Base-by-base conservation (phyloP, 1,140 invertebrate genomes). In the Lanistes nyassanus region DNA sequence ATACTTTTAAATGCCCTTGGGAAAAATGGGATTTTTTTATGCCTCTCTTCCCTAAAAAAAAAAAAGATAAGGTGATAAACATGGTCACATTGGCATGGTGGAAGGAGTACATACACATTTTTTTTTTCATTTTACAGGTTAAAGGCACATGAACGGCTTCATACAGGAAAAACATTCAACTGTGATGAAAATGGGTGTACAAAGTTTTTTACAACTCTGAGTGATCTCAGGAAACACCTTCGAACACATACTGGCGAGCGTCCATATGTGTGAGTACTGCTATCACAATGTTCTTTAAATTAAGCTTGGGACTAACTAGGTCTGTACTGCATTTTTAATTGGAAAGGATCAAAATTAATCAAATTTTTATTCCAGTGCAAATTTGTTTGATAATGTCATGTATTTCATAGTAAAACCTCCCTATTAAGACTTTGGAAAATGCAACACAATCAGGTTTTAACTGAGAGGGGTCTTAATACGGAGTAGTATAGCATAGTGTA, bases 161-260 rank as follows among this genome's bases (percentile, higher is more conserved):
- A 98, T 89, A 97, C 94, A 86, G 96, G 97, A 19, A 93, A 97
- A 85, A 97, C 96, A n/a, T 98, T 98, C 88, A 97, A 98, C 89
- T 98, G 97, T 90, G 92, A 93, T 84, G 91, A 93, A 76, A 91
- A 92, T 82, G 94, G 94, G 75, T 98, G 96, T 84, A 91, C 93
- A 64, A 98, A 98, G 89, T 95, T 93, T 89, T 98, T 98, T 88
- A 98, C 96, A 13, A 98, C 97, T 42, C 89, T 96, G 64, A 97
- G 95, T 89, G 96, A 98, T 90, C 91, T 97, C 80, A 95, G 96
- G 89, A 98, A 98, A 92, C 97, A 98, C 89, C 92, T 93, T 81
- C 91, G 96, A 75, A 96, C 95, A 60, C 96, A 98, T 84, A 97
- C 96, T 70, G 94, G 96, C 88, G 96, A 97, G 90, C 92, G 95